Conservation (phyloP, 1,140 invertebrate genomes). For the Orius insidiosus region DNA sequence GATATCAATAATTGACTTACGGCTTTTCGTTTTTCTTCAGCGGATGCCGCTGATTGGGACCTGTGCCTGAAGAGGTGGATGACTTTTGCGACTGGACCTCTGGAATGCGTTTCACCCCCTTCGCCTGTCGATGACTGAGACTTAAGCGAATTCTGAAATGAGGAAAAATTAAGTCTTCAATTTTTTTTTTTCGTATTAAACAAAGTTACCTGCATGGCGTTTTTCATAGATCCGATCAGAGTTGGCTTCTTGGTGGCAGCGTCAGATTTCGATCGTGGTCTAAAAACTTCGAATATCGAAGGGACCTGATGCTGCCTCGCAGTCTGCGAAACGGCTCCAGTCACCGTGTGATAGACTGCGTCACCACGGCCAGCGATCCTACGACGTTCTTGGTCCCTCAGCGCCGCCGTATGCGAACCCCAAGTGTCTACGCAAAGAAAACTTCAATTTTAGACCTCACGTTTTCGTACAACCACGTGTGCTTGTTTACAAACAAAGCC, state of each 20-base stretch:
- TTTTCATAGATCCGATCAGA: conserved; percentile 63
- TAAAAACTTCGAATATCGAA: conserved; percentile 62
- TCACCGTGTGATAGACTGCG: conserved; percentile 21
- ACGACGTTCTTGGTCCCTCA: conserved; percentile 26
- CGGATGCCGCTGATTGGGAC: conserved; percentile 47
- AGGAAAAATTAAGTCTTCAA: conserved; percentile 1
- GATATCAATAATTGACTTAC: conserved; percentile 33
- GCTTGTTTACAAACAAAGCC: too few species aligned
- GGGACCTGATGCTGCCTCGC: conserved; percentile 18
- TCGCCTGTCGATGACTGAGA: conserved; percentile 20
- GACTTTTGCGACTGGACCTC: conserved; percentile 66
- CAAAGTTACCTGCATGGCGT: conserved; percentile 46
- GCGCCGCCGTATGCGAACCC: conserved; percentile 23
- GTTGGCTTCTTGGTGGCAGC: conserved; percentile 40
- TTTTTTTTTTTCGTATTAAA: background rate
- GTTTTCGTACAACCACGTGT: too few species aligned
- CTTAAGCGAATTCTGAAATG: conserved; percentile 26
- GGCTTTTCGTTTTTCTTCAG: conserved; percentile 55
- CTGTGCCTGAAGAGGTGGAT: conserved; percentile 76
- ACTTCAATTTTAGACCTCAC: too few species aligned
- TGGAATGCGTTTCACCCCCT: conserved; percentile 17
- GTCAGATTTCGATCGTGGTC: conserved; percentile 64
- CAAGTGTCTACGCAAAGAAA: conserved; percentile 31
- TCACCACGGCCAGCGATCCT: conserved; percentile 31
- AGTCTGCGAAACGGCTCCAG: conserved; percentile 21